Percentiles rank a stretch among this genome's conserved stretches.
These are phyloP conservation scores for Poicephalus meyeri DNA, from an alignment of 2,113 vertebrate species.

Conservation along the genomic window DNA sequence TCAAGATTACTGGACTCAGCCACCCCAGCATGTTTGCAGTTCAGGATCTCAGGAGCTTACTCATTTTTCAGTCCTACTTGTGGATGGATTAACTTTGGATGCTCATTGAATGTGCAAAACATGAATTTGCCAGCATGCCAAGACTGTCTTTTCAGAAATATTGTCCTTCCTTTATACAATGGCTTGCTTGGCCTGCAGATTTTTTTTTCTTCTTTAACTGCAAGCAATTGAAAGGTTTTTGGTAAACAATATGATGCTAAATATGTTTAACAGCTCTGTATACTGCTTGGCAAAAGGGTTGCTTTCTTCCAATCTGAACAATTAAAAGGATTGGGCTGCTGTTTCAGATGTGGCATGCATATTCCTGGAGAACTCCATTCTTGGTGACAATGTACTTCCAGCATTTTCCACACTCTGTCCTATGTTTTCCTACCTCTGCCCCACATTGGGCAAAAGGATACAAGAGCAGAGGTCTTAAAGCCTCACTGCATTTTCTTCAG, in stretches of 20 bases:
- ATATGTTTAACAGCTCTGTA: neutral
- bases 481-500: neutral
- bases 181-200: neutral
- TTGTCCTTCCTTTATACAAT: neutral
- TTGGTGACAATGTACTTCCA: neutral
- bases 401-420: rapidly evolving
- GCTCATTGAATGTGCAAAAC: neutral
- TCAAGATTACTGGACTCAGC: neutral
- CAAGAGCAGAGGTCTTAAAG: neutral
- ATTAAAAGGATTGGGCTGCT: neutral
- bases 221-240: neutral
- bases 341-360: neutral
- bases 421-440: neutral
- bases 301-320: neutral
- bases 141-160: neutral
- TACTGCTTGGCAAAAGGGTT: neutral
- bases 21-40: neutral
- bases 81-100: neutral
- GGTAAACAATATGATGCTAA: neutral
- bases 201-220: neutral
- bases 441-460: neutral
- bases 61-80: neutral
- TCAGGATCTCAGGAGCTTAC: neutral
- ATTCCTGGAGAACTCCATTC: neutral
- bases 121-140: neutral